Base-by-base conservation (phyloP, 2,888 invertebrate genomes). In the Hymenopus coronatus region DNA sequence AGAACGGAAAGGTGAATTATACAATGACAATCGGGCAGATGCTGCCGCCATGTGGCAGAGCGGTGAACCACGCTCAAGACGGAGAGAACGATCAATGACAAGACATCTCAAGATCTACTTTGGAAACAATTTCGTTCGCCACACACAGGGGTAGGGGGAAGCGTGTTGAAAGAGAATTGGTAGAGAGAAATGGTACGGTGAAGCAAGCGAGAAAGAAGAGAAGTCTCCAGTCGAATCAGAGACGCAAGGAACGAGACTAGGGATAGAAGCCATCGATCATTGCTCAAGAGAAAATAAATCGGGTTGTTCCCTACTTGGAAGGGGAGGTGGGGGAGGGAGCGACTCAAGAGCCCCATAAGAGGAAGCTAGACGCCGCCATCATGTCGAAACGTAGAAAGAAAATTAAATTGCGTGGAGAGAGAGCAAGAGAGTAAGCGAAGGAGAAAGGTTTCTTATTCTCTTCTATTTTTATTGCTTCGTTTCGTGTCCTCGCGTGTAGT, bases 51-150 rank as follows among this genome's bases (percentile, higher is more conserved):
- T 25, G 84, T 46, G 82, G 54, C 70, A 7, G 82, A 82, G n/a
- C 81, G 28, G 33, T 81, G 28, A 85, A 82, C 81, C n/a, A 88
- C 82, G 28, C 87, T 82, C 14, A 46, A 88, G 85, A 81, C 85
- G 87, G 82, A 85, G 54, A 81, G 54, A 30, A 83, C 89, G 90
- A 88, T 89, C 88, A 89, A 89, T 88, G 89, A 84, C 88, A 89
- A 90, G 90, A 89, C 90, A 90, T 90, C 89, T 85, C 89, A 90
- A 90, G 90, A 90, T 90, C 87, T 89, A 88, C 90, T 90, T 90
- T 90, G 89, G 90, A 90, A 90, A 90, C 90, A 90, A 90, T 90
- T 90, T 90, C 90, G 89, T 87, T 88, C 90, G 88, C 90, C 89
- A 84, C 89, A 89, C 88, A 82, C 15, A 87, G 88, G 89, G 54